A percentile compares a stretch with the other conserved stretches of the same genome.
These are phyloP conservation scores for Caenorhabditis sp. DNA, from an alignment of 2,888 invertebrate genomes.

Conservation along the genomic window DNA sequence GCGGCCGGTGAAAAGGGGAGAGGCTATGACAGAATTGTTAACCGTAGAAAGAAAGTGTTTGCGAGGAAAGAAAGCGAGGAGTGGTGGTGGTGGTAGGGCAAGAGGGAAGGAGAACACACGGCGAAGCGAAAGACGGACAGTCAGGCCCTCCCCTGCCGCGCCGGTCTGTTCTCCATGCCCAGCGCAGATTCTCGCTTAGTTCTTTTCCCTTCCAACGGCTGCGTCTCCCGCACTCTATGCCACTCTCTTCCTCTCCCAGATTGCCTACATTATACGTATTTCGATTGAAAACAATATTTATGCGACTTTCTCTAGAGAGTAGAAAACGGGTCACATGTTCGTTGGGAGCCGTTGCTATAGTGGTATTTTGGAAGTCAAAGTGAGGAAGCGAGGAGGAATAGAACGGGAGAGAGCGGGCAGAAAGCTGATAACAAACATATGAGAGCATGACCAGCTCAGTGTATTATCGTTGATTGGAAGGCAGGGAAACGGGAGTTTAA, in stretches of 20 bases:
- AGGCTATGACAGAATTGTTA: slow-evolving; percentile 29
- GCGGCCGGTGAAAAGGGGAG: slow-evolving; percentile 4
- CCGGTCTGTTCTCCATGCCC: slow-evolving; percentile 39
- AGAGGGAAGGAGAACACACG: slow-evolving; percentile 27
- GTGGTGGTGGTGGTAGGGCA: slow-evolving; percentile 6
- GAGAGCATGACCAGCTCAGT: too few relatives aligned
- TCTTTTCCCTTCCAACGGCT: not conserved
- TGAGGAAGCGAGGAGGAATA: too few relatives aligned
- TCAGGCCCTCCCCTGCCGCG: not conserved
- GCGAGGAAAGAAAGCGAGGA: slow-evolving; percentile 25
- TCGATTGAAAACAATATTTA: slow-evolving; percentile 2
- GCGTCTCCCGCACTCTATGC: not conserved
- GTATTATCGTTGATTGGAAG: too few relatives aligned
- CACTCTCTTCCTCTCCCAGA: slow-evolving; percentile 20
- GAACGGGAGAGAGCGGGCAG: too few relatives aligned
- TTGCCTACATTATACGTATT: slow-evolving; percentile 48
- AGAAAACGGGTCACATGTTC: not conserved
- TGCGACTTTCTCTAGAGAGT: not conserved
- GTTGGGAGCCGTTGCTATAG: too few relatives aligned
- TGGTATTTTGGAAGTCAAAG: too few relatives aligned
- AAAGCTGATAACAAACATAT: too few relatives aligned
- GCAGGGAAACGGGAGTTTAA: too few relatives aligned
- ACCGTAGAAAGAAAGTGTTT: slow-evolving; percentile 50
- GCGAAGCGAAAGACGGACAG: slow-evolving; percentile 32
- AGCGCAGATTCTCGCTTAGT: slow-evolving; percentile 1